Percentiles rank a stretch among this genome's conserved stretches.
phyloP scores from a whole-genome alignment of 1,140 invertebrate species.

The Aphelinus certus region DNA sequence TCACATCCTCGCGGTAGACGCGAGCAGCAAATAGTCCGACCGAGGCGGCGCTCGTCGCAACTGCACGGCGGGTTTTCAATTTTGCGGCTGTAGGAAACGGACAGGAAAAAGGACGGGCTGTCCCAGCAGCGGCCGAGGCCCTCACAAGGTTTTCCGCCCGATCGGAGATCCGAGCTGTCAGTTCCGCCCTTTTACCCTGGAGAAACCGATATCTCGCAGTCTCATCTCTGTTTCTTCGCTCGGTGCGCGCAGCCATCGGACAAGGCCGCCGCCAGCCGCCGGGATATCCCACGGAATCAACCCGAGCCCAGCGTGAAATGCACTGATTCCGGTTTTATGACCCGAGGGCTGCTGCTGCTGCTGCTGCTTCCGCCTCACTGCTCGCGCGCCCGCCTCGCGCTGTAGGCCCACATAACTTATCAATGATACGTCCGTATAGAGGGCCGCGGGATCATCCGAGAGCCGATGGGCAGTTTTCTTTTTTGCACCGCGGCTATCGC shows the following conservation, averaged over 20 bases:
- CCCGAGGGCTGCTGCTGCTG: background rate
- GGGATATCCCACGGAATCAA: slow-evolving; percentile 18
- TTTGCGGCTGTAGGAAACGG: background rate
- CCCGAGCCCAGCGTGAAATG: slow-evolving; percentile 22
- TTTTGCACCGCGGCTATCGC: no score
- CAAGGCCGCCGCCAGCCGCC: background rate
- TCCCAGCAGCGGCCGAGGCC: background rate
- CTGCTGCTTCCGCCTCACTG: background rate
- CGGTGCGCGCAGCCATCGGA: background rate
- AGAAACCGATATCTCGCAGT: background rate
- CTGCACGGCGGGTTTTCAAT: slow-evolving; percentile 1
- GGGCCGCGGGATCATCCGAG: background rate
- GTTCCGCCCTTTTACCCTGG: background rate
- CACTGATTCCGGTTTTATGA: slow-evolving; percentile 31
- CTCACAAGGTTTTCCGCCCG: slow-evolving; percentile 21
- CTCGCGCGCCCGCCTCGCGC: no score
- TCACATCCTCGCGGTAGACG: no score
- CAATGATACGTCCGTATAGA: slow-evolving; percentile 16
- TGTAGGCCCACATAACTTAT: background rate
- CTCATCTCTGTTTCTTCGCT: slow-evolving; percentile 6
- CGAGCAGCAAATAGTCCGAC: no score
- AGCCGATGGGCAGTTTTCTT: no score
- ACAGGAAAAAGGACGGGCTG: slow-evolving; percentile 25
- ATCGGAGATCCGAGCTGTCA: slow-evolving; percentile 22
- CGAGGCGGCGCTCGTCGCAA: no score